Conservation (phyloP, 2,113 vertebrate species). For the Chionomys nivalis region DNA sequence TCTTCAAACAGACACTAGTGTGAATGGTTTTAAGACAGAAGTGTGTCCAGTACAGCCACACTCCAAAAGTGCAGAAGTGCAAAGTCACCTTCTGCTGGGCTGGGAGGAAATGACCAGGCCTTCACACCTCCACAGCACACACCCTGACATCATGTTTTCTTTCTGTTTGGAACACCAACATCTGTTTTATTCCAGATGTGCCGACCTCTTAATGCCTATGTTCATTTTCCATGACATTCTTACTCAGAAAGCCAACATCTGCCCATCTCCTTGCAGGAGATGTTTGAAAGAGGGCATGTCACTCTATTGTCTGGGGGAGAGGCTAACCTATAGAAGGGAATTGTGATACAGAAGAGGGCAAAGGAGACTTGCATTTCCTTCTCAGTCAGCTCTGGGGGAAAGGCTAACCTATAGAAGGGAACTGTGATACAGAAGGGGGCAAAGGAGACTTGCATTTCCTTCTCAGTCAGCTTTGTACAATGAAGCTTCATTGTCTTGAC, state of each 20-base stretch:
- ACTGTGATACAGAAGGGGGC: background rate
- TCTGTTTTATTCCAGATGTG: conserved; percentile 10
- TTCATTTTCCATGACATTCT: conserved; percentile 49
- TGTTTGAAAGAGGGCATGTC: conserved; percentile 28
- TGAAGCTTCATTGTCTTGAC: background rate
- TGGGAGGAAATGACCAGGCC: background rate
- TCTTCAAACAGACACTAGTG: background rate
- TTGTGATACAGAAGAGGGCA: background rate
- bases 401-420: background rate
- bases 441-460: background rate
- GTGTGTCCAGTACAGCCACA: background rate
- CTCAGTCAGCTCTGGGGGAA: background rate
- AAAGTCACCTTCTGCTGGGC: background rate
- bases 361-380: background rate
- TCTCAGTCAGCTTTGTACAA: background rate
- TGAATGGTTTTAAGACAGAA: conserved; percentile 47
- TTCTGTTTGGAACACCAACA: background rate
- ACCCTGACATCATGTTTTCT: background rate
- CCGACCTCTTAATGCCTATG: conserved; percentile 63
- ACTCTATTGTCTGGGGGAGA: background rate
- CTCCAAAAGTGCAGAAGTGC: background rate
- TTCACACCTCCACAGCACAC: background rate
- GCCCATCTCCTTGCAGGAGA: conserved; percentile 38
- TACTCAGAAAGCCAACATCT: conserved; percentile 53
- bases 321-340: background rate